Base-by-base conservation (phyloP, 1,140 invertebrate species). In the Drosophila bocqueti region DNA sequence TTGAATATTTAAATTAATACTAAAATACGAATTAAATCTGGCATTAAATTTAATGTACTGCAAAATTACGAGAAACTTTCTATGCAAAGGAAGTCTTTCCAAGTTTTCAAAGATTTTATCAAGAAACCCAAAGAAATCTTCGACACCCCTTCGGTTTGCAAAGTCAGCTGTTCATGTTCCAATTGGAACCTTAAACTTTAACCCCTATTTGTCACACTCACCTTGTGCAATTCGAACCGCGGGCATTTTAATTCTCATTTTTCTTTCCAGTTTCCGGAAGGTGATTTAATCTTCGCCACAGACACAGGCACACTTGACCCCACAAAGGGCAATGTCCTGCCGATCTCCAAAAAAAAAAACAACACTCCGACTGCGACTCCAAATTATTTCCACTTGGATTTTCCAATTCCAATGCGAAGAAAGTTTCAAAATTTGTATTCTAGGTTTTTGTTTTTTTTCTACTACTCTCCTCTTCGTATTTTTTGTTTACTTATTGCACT, bases 191-290 rank as follows among this genome's bases (percentile, higher is more conserved):
- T 29, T 29, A 49, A 49, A 49, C 47, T 50, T 45, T 43, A 58
- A 58, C 26, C 36, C 46, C 16, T 55, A 13, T 16, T 38, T 38
- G 2, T 24, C 15, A 24, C 34, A 89, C 92, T 96, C 94, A 97
- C 97, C 97, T 97, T 98, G 97, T 94, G 97, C 96, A 95, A 98
- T 98, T 94, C 97, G 96, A 94, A 97, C 96, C 93, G 97, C 97
- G 94, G 97, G 97, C 97, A 98, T 98, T 96, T 98, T 98, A 95
- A 98, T 97, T 97, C 97, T 97, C 97, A 98, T 98, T 95, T 96
- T 97, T 96, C 86, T 89, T 90, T 82, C 76, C 91, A 83, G 80
- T 81, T 91, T 87, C 87, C 87, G 63, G 63, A 86, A 69, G 76
- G 76, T 71, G 64, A 76, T 90, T 81, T 54, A 55, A 84, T 76